Percentiles rank a stretch among this genome's conserved stretches.
Evolutionary conservation across 1,140 invertebrate species (phyloP).

Genomic region (Sarcophaga peregrina): DNA sequence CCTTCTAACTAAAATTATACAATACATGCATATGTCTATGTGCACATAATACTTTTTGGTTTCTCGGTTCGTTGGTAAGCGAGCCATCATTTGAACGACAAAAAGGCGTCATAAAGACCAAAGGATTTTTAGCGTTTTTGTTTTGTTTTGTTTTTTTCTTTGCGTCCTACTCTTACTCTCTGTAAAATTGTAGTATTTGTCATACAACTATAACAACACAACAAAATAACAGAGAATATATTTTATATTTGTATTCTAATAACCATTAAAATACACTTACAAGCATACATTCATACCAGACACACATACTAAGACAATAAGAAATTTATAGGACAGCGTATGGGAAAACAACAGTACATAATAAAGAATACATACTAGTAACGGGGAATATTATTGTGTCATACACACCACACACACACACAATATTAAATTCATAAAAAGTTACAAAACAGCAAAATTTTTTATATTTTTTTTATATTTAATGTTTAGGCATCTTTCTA

Average conservation of each 20-base stretch:
- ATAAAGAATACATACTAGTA: not conserved
- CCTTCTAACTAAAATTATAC: not conserved
- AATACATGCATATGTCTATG: too few species aligned
- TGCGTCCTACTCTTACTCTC: not conserved
- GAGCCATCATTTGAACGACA: not conserved
- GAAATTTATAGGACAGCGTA: not conserved
- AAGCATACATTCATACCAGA: not conserved
- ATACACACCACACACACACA: not conserved
- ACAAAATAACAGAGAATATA: not conserved
- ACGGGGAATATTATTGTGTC: not conserved
- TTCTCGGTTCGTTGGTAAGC: not conserved
- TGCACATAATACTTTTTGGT: too few species aligned
- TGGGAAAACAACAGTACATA: not conserved
- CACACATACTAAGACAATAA: not conserved
- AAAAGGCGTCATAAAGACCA: constrained; percentile 11
- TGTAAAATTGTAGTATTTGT: not conserved
- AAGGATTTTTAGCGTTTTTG: constrained; percentile 13
- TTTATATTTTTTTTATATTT: not conserved
- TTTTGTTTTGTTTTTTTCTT: not conserved
- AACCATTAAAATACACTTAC: too few species aligned
- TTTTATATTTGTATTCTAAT: too few species aligned
- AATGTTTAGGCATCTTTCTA: not conserved
- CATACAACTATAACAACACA: not conserved
- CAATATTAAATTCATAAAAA: too few species aligned
- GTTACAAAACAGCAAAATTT: too few species aligned